phyloP scores from a whole-genome alignment of 2,888 invertebrate genomes.

The Drosophila lutescens region DNA sequence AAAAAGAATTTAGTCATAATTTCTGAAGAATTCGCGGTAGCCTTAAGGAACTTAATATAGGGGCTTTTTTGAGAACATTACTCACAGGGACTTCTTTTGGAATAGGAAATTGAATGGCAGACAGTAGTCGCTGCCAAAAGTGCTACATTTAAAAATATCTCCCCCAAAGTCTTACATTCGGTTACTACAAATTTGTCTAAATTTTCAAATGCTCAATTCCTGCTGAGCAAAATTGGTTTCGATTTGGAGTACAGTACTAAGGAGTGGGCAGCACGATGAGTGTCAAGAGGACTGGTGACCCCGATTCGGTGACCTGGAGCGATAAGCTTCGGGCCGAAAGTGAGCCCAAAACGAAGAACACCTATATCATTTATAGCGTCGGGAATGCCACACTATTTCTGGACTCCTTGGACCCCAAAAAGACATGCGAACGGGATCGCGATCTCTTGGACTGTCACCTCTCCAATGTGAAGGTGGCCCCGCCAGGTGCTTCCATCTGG shows the following conservation, averaged over 20 bases:
- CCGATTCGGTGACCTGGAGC: no score
- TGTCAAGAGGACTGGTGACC: no score
- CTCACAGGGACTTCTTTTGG: no score
- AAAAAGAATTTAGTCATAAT: no score
- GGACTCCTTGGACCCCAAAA: slow-evolving; percentile 31
- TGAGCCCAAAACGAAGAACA: slow-evolving; percentile 30
- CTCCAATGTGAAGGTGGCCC: slow-evolving; percentile 34
- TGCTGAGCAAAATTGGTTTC: not conserved
- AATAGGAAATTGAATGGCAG: no score
- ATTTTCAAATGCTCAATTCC: not conserved
- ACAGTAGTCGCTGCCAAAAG: not conserved
- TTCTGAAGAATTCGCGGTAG: no score
- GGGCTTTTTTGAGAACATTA: no score
- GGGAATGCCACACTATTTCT: slow-evolving; percentile 55
- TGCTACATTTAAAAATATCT: not conserved
- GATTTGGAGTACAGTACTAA: not conserved
- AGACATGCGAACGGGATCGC: slow-evolving; percentile 21
- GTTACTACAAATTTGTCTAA: not conserved
- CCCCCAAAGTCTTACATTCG: not conserved
- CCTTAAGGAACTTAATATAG: no score
- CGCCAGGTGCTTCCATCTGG: slow-evolving; percentile 22
- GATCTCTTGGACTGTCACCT: slow-evolving; percentile 52
- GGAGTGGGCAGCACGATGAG: not conserved
- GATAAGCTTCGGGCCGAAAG: no score
- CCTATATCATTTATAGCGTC: slow-evolving; percentile 56